Base-by-base conservation (phyloP, 2,113 vertebrate species). In the Austrofundulus limnaeus region DNA sequence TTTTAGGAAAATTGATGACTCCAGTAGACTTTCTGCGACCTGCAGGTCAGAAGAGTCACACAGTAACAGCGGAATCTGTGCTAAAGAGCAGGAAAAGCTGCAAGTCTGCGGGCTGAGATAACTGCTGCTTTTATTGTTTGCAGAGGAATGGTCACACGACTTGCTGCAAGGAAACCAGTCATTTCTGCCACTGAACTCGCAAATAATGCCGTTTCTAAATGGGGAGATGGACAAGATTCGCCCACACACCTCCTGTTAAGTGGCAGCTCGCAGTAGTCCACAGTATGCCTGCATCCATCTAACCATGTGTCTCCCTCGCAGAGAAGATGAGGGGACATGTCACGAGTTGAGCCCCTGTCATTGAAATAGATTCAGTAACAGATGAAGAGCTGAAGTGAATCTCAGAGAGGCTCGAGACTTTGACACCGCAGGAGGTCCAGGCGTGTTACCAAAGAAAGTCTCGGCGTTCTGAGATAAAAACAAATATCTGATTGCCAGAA, bases 191-290 rank as follows among this genome's bases (percentile, higher is more conserved):
- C 79, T 73, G 78, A 81, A 82, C 86, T 78, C 83, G 82, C 82
- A 77, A 88, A 86, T 84, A 81, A 81, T 83, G 77, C 65, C 54
- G 79, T 90, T 90, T 89, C 88, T 90, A 91, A 91, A 91, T 89
- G 72, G 38, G 83, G 87, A 86, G 80, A 87, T 80, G 86, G 83
- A 72, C 82, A 68, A 34, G 73, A 68, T 63, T 84, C 80, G 88
- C 88, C 86, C 83, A 91, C 87, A 82, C 87, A 84, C 88, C 85
- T 87, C 87, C 88, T 90, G 89, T 87, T 88, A 74, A 74, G 73
- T 80, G 75, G 80, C 80, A 68, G 72, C 85, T 88, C 81, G 21
- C 80, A 78, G 71, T 67, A 62, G 67, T 80, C 75, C 70, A 54
- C 78, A 69, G 81, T 60, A 75, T 75, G 77, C 80, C 72, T 54